A percentile compares a stretch with the other conserved stretches of the same genome.
These are phyloP conservation scores for Rotaria sp. DNA, from an alignment of 2,888 invertebrate genomes.

Conservation along the genomic window DNA sequence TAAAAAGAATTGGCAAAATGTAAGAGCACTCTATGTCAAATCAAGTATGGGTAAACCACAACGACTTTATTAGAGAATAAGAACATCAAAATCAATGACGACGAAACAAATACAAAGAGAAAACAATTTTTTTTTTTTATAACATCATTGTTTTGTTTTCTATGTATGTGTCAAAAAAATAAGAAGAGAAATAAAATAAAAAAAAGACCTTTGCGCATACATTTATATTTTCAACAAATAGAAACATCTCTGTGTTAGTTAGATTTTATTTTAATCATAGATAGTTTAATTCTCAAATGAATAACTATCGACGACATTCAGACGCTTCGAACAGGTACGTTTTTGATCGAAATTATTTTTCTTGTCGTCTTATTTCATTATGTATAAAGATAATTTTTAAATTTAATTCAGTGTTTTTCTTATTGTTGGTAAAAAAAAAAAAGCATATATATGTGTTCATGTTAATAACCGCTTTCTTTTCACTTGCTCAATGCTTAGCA, in stretches of 20 bases:
- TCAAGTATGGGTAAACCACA: slow-evolving; percentile 97
- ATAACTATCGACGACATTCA: neutral
- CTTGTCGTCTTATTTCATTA: neutral
- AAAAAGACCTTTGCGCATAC: neutral
- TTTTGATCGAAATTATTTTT: neutral
- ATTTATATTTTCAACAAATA: neutral
- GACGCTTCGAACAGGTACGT: neutral
- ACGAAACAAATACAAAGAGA: neutral
- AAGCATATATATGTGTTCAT: no score
- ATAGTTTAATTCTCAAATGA: neutral
- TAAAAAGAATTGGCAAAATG: slow-evolving; percentile 99
- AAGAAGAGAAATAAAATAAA: neutral
- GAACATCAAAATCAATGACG: neutral
- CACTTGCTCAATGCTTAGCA: no score
- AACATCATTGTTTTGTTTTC: neutral
- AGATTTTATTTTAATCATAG: slow-evolving; percentile 6
- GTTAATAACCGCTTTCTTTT: no score
- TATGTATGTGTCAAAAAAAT: neutral
- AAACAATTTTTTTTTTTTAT: neutral
- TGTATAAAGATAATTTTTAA: no score
- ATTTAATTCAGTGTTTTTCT: no score
- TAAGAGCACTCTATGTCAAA: slow-evolving; percentile 92
- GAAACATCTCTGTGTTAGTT: neutral
- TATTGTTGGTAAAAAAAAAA: no score
- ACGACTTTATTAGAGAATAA: slow-evolving; percentile 74